These are phyloP conservation scores for Lasioglossum albipes DNA, from an alignment of 1,140 invertebrate genomes.

Conservation along the genomic window DNA sequence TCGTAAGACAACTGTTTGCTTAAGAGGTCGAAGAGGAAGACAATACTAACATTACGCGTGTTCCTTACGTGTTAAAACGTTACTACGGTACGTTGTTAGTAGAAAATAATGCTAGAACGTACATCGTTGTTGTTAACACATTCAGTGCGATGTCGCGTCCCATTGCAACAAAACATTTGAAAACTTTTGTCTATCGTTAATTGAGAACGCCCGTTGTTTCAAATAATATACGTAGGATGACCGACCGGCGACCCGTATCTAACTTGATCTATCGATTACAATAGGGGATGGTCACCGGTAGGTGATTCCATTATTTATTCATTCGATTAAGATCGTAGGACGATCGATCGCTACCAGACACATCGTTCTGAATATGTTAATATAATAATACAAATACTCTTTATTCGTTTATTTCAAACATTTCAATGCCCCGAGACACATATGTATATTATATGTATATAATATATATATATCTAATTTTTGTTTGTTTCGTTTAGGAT, in stretches of 20 bases:
- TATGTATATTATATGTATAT: slow-evolving; percentile 26
- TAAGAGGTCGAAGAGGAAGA: slow-evolving; percentile 64
- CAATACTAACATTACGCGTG: slow-evolving; percentile 47
- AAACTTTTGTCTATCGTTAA: no score
- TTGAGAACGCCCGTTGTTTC: no score
- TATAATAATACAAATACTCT: slow-evolving; percentile 15
- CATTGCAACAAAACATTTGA: no score
- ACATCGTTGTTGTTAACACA: slow-evolving; percentile 15
- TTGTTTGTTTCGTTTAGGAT: slow-evolving; percentile 22
- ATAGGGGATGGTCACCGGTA: no score
- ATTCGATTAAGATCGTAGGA: no score
- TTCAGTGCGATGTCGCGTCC: neutral
- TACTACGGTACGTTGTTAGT: slow-evolving; percentile 37
- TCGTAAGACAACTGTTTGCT: slow-evolving; percentile 58
- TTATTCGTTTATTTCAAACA: slow-evolving; percentile 34
- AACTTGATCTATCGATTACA: no score
- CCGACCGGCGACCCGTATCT: no score
- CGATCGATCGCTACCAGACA: neutral
- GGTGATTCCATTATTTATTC: no score
- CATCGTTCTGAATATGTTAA: slow-evolving; percentile 10
- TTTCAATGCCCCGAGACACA: slow-evolving; percentile 40
- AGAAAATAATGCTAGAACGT: slow-evolving; percentile 50
- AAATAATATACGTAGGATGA: no score
- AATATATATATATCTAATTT: slow-evolving; percentile 38
- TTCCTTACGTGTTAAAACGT: slow-evolving; percentile 34